Percentiles rank a stretch among this genome's conserved stretches.
Conservation (phyloP, 2,888 invertebrate genomes). For the Tricholauxania praeusta region DNA sequence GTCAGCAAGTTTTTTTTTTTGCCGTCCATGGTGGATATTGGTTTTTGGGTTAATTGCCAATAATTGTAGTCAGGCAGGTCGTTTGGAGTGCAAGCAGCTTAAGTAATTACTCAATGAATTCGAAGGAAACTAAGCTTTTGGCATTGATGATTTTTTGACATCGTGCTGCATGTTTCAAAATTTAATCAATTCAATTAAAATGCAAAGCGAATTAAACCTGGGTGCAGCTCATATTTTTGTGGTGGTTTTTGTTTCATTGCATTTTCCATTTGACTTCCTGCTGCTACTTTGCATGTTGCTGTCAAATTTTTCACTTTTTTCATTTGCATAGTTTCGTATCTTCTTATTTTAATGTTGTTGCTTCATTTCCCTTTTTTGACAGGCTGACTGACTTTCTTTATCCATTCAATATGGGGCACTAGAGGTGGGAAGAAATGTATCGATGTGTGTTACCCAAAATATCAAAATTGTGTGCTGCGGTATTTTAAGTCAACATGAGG, state of each 20-base stretch:
- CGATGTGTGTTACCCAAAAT: too few species aligned
- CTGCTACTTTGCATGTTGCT: slow-evolving; percentile 8
- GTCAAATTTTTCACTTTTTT: slow-evolving; percentile 4
- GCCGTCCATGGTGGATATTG: background rate
- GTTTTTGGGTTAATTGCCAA: slow-evolving; percentile 32
- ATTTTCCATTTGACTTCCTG: background rate
- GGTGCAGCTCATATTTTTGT: background rate
- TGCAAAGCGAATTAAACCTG: background rate
- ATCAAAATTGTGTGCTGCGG: too few species aligned
- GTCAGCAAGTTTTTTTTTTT: too few species aligned
- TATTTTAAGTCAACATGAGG: too few species aligned
- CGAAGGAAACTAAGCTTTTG: background rate
- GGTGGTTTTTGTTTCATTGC: background rate
- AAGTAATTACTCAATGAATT: slow-evolving; percentile 20
- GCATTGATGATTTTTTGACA: background rate
- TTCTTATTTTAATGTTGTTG: background rate
- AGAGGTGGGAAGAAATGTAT: too few species aligned
- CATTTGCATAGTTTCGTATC: background rate
- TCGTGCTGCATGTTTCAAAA: slow-evolving; percentile 10
- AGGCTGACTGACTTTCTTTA: background rate
- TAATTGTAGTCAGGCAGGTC: slow-evolving; percentile 14
- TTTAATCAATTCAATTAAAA: slow-evolving; percentile 14
- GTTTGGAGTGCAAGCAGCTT: background rate
- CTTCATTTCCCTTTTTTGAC: background rate
- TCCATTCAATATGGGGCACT: too few species aligned